Base-by-base conservation (phyloP, 1,140 invertebrate species). In the Pogonognathellus flavescens region DNA sequence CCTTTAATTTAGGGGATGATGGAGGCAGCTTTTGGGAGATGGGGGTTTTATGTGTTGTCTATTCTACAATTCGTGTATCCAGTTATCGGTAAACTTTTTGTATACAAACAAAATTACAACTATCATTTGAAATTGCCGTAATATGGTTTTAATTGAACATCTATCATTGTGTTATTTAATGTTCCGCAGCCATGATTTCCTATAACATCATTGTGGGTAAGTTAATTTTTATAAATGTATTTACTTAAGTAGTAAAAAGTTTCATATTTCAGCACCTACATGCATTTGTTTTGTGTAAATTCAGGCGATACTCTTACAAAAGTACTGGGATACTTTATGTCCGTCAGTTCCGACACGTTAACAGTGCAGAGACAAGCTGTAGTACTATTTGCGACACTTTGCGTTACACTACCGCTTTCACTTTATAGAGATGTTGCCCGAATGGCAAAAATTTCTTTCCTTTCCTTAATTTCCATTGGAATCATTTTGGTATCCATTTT, bases 101-200 rank as follows among this genome's bases (percentile, higher is more conserved):
- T n/a, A n/a, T n/a, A n/a, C n/a, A n/a, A n/a, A n/a, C n/a, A 41
- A 14, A 1, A 72, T 72, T 59, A 66, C 13, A 70, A 50, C 84
- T 31, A 83, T 86, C 83, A 49, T 87, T 53, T 66, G 86, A 41
- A 41, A 41, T 41, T 1, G 31, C 6, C 31, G 6, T 41, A 41
- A 41, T 41, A 41, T 41, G 31, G 6, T 6, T 41, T 41, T 55
- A 14, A 55, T 55, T n/a, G n/a, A n/a, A n/a, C n/a, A n/a, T n/a
- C n/a, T n/a, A n/a, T n/a, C n/a, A n/a, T n/a, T n/a, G n/a, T n/a
- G n/a, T n/a, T n/a, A n/a, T n/a, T n/a, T 3, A 89, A 85, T 66
- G 90, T 93, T 93, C 41, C n/a, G n/a, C 91, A 96, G 96, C 96
- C 1, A 97, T 97, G 95, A 94, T 97, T 50, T 96, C 95, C 70